Evolutionary conservation across 1,140 invertebrate genomes (phyloP).

Genomic region (Cataglyphis hispanica): DNA sequence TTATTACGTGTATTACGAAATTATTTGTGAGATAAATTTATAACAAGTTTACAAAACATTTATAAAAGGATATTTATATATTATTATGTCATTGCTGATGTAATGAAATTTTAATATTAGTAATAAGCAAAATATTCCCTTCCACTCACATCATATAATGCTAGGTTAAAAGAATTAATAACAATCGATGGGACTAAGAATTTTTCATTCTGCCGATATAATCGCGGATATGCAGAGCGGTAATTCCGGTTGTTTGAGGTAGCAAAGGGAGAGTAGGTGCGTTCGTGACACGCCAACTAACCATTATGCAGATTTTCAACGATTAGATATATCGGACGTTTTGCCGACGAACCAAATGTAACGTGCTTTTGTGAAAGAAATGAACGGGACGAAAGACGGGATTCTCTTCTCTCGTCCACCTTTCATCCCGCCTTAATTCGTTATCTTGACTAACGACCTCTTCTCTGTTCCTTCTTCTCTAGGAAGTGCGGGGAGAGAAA

Average conservation of each 20-base stretch:
- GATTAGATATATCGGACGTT: constrained; percentile 77
- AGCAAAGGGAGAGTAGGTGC: constrained; percentile 2
- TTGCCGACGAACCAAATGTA: constrained; percentile 70
- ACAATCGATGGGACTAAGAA: constrained; percentile 23
- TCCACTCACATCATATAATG: neutral
- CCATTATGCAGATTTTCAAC: constrained; percentile 78
- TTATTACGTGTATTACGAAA: no score
- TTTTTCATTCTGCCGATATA: constrained; percentile 49
- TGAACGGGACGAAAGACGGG: constrained; percentile 4
- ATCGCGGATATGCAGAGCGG: constrained; percentile 43
- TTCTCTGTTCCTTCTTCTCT: constrained; percentile 18
- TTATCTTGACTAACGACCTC: constrained; percentile 74
- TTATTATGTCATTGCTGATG: no score
- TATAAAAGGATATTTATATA: no score
- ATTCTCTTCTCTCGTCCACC: constrained; percentile 53
- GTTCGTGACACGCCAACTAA: constrained; percentile 75
- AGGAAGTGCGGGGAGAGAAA: neutral
- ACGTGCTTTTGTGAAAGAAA: constrained; percentile 61
- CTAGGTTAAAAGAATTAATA: constrained; percentile 25
- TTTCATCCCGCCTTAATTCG: constrained; percentile 68
- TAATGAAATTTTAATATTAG: no score
- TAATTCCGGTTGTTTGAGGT: constrained; percentile 45
- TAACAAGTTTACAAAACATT: constrained; percentile 6
- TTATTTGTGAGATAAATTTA: constrained; percentile 48
- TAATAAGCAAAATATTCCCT: neutral